These are phyloP conservation scores for Sipha flava DNA, from an alignment of 1,140 invertebrate species.

Conservation along the genomic window DNA sequence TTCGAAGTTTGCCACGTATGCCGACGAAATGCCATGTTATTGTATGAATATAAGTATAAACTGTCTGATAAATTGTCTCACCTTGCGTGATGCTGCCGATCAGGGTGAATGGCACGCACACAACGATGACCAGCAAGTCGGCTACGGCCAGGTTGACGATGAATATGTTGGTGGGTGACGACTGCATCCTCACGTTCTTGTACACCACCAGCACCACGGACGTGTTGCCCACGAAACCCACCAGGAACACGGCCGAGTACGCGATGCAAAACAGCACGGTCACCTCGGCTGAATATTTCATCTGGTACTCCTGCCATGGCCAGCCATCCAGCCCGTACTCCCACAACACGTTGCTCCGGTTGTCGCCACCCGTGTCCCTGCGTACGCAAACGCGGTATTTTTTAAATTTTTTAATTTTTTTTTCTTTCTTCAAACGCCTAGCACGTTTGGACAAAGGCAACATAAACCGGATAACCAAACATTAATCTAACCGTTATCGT, in stretches of 20 bases:
- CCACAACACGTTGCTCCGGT: not conserved
- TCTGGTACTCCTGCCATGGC: not conserved
- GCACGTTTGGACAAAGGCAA: no score
- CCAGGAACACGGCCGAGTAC: constrained; percentile 72
- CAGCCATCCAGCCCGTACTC: not conserved
- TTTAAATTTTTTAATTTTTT: not conserved
- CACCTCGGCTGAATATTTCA: constrained; percentile 62
- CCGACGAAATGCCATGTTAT: no score
- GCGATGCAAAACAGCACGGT: constrained; percentile 73
- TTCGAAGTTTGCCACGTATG: no score
- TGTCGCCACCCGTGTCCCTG: not conserved
- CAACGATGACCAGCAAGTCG: constrained; percentile 50
- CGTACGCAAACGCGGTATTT: not conserved
- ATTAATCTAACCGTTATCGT: no score
- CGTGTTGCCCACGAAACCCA: constrained; percentile 78
- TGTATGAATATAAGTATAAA: no score
- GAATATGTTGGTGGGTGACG: constrained; percentile 52
- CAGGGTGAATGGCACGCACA: constrained; percentile 53
- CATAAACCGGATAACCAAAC: no score
- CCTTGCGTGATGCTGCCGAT: constrained; percentile 90
- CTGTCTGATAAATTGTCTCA: no score
- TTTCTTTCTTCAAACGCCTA: no score
- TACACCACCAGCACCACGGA: constrained; percentile 86
- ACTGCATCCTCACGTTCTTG: constrained; percentile 71
- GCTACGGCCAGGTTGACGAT: constrained; percentile 53